Conservation (phyloP, 1,140 invertebrate species). For the Zaprionus capensis region DNA sequence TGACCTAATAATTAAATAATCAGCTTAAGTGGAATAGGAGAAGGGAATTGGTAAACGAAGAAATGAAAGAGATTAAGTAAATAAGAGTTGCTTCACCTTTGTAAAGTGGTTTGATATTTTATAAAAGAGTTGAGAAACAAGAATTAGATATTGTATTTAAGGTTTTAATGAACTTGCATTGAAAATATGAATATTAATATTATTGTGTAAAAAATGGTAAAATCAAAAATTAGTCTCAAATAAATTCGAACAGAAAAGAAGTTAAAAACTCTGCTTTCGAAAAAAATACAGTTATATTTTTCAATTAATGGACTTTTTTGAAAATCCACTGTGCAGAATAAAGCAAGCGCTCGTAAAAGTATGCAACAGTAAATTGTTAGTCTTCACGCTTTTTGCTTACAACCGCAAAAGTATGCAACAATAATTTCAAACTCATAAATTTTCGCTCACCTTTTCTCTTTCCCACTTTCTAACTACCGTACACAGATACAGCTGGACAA, state of each 20-base stretch:
- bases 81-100: background rate
- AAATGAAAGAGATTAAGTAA: background rate
- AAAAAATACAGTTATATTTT: no score
- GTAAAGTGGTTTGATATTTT: background rate
- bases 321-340: no score
- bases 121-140: background rate
- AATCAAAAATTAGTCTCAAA: no score
- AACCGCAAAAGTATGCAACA: slow-evolving; percentile 47
- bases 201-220: background rate
- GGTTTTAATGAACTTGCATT: background rate
- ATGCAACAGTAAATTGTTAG: background rate
- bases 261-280: no score
- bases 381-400: background rate
- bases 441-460: background rate
- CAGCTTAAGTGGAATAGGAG: background rate
- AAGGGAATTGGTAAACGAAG: background rate
- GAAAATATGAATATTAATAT: background rate
- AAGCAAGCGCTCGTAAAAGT: background rate
- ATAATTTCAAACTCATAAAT: background rate
- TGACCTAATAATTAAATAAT: slow-evolving; percentile 14
- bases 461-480: background rate
- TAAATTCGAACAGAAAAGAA: no score
- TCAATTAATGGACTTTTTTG: no score
- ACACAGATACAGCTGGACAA: slow-evolving; percentile 83
- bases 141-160: background rate